Base-by-base conservation (phyloP, 2,888 invertebrate genomes). In the Pimpla rufipes region DNA sequence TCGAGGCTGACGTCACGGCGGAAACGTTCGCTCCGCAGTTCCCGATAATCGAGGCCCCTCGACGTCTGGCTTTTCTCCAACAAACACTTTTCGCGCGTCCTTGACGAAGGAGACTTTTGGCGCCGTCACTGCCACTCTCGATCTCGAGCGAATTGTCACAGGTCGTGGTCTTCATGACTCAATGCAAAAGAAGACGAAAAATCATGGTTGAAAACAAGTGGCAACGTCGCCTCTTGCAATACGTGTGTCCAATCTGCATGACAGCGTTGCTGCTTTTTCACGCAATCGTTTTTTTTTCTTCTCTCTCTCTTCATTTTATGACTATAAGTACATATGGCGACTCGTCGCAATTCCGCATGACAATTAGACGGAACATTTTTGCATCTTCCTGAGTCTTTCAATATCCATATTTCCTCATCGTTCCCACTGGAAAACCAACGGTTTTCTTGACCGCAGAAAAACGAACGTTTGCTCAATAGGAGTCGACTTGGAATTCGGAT, bases 241-340 rank as follows among this genome's bases (percentile, higher is more conserved):
- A 57, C 29, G 6, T 64, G 29, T 5, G 29, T 29, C 29, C 18
- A 35, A 23, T 75, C 23, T 37, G 35, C 45, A 45, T n/a, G 23
- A 35, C 50, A 47, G 13, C 18, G 35, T 62, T 59, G 50, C 59
- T 18, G 29, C 7, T 62, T 59, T 47, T 45, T 35, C 55, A 40
- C 16, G 16, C 52, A 29, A 11, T 29, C 7, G 5, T 16, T 47
- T 16, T 18, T 8, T 13, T 11, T 62, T 40, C 50, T n/a, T 5
- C 11, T 37, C 16, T 2, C 35, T 77, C 47, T 50, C n/a, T n/a
- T n/a, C n/a, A 21, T 47, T 29, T 57, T 73, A 73, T 21, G 73
- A 74, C 55, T 75, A 78, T 82, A 82, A 82, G 82, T 82, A 82
- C 82, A 79, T 68, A 74, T 66, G 78, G 79, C 79, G 82, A 66